These are phyloP conservation scores for Deilephila elpenor DNA, from an alignment of 2,888 invertebrate species.

Conservation along the genomic window DNA sequence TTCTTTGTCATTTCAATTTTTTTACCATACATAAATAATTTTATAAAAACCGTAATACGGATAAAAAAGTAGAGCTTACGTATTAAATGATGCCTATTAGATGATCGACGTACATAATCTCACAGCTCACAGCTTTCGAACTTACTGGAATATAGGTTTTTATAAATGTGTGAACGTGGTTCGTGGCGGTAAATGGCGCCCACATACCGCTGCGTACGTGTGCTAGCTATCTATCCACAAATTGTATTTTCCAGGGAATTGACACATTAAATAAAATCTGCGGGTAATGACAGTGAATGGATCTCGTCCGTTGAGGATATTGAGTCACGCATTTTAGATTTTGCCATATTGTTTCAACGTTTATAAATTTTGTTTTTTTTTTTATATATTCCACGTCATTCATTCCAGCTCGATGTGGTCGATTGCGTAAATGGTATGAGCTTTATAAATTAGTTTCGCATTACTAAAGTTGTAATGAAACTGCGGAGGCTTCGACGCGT, in stretches of 20 bases:
- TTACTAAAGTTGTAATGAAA: slow-evolving; percentile 12
- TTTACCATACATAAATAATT: no score
- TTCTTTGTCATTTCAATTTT: no score
- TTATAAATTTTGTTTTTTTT: background rate
- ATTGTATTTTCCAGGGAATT: background rate
- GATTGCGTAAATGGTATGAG: background rate
- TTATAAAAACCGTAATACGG: no score
- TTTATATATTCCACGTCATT: background rate
- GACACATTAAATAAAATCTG: background rate
- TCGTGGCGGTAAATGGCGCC: background rate
- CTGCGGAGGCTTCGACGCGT: background rate
- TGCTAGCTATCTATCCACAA: background rate
- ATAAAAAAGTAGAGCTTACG: no score
- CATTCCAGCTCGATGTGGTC: background rate
- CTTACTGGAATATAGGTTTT: no score
- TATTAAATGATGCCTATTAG: no score
- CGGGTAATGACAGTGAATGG: background rate
- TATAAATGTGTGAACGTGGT: no score
- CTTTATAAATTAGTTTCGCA: background rate
- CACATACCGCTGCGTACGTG: background rate
- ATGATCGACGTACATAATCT: no score
- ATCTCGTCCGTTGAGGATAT: background rate
- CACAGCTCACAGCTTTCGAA: no score
- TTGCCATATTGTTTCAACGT: background rate
- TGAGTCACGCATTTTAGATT: background rate